A percentile compares a stretch with the other conserved stretches of the same genome.
Conservation (phyloP, 2,797 vertebrate species). For the Peromyscus aztecus region DNA sequence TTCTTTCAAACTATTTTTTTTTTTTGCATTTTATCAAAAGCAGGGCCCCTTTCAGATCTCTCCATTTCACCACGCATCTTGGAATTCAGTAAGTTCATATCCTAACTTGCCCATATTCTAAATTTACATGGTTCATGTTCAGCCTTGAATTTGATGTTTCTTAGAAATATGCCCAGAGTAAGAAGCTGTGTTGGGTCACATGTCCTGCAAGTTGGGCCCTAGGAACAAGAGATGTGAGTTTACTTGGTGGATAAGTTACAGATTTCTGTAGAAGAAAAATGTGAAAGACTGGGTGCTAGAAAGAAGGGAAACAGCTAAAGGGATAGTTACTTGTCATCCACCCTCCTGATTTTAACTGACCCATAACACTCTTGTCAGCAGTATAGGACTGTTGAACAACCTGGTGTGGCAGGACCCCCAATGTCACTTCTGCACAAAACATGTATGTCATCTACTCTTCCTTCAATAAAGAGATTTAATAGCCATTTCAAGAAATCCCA, state of each 20-base stretch:
- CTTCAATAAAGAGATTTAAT: constrained; percentile 86
- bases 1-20: constrained; percentile 85
- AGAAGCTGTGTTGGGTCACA: constrained; percentile 57
- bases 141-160: constrained; percentile 83
- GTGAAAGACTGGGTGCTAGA: constrained; percentile 78
- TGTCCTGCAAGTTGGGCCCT: constrained; percentile 67
- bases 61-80: constrained; percentile 88
- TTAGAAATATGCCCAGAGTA: constrained; percentile 79
- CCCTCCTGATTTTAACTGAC: constrained; percentile 75
- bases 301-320: constrained; percentile 78
- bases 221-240: constrained; percentile 70
- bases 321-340: constrained; percentile 75
- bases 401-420: constrained; percentile 76
- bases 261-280: constrained; percentile 79
- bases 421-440: constrained; percentile 83
- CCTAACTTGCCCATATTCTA: constrained; percentile 81
- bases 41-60: constrained; percentile 88
- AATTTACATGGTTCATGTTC: constrained; percentile 83
- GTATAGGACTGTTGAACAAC: constrained; percentile 80
- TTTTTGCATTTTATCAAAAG: constrained; percentile 87
- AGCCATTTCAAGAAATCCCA: constrained; percentile 83
- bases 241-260: constrained; percentile 63
- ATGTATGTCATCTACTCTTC: constrained; percentile 86
- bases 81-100: constrained; percentile 86
- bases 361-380: constrained; percentile 66